Percentiles rank a stretch among this genome's conserved stretches.
Conservation (phyloP, 2,797 vertebrate genomes). For the Macropus fuliginosus region DNA sequence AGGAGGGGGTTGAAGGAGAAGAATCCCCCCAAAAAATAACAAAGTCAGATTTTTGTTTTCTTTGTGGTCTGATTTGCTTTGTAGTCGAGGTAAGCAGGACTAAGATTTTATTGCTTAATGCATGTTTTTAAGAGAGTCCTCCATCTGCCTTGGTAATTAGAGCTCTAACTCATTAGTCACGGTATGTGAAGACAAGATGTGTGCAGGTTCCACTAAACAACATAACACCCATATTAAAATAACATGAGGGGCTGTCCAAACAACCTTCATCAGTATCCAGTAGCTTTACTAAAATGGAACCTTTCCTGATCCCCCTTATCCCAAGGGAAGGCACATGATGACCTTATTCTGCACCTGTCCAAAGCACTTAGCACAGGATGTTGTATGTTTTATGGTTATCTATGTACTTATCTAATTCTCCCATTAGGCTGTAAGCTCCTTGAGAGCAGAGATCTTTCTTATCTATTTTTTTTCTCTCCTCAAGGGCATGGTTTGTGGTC, state of each 20-base stretch:
- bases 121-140: conserved; percentile 54
- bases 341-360: background rate
- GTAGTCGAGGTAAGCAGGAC: background rate
- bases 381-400: background rate
- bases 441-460: background rate
- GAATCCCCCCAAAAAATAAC: background rate
- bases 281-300: background rate
- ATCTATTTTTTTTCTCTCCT: background rate
- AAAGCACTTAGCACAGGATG: background rate
- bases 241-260: fast-evolving
- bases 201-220: conserved; percentile 65
- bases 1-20: background rate
- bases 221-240: conserved; percentile 1
- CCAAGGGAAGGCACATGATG: too few species aligned
- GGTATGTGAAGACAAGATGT: background rate
- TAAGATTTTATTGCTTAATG: conserved; percentile 68
- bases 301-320: background rate
- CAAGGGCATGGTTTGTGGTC: background rate
- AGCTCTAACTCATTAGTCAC: conserved; percentile 53
- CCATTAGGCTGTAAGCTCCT: background rate
- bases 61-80: conserved; percentile 57
- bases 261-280: background rate
- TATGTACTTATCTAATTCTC: background rate
- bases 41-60: background rate
- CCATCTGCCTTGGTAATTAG: conserved; percentile 76